Evolutionary conservation across 2,113 vertebrate genomes (phyloP), one percentile per base, ranked within the genome.

Genomic region (Psilopsiagon aymara): DNA sequence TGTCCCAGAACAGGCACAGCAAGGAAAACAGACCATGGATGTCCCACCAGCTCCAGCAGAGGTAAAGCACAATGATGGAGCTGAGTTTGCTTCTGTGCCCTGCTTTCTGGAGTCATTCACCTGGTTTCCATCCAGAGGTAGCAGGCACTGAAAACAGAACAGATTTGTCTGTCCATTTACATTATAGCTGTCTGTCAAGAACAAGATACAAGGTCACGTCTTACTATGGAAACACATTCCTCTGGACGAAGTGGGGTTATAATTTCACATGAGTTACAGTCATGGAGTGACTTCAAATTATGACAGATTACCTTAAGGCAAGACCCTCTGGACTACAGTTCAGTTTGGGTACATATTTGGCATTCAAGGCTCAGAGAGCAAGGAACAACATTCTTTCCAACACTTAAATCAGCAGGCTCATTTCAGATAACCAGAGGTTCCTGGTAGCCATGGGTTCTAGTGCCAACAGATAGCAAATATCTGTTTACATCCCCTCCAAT

Each of bases 1-100:
- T 53, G n/a, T 37, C 19, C 21, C 28, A n/a, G 25, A 52, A 29
- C 9, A 84, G 44, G 31, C 47, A 79, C 12, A 51, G 6, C 27
- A 66, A 17, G 33, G 43, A 44, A 18, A 77, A 23, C 11, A 76
- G 9, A 3, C 0, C 0, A 0, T 8, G 27, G 35, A 51, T 60
- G 9, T 7, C 17, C 17, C 27, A 55, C 2, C 68, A 92, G 29
- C 11, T 71, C 43, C 47, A 67, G 41, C 41, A 49, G 47, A 49
- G 21, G 7, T 49, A 49, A 49, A 67, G 27, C 10, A 79, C 20
- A 8, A 7, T 3, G 2, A 35, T 10, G 10, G 28, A 80, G 24
- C 68, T 2, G 14, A 53, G 17, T 52, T 80, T 90, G 18, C n/a
- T 51, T 86, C 13, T 6, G 10, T 53, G 13, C 2, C 20, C 39